Base-by-base conservation (phyloP, 2,113 vertebrate species). In the Cranoglanis bouderius region DNA sequence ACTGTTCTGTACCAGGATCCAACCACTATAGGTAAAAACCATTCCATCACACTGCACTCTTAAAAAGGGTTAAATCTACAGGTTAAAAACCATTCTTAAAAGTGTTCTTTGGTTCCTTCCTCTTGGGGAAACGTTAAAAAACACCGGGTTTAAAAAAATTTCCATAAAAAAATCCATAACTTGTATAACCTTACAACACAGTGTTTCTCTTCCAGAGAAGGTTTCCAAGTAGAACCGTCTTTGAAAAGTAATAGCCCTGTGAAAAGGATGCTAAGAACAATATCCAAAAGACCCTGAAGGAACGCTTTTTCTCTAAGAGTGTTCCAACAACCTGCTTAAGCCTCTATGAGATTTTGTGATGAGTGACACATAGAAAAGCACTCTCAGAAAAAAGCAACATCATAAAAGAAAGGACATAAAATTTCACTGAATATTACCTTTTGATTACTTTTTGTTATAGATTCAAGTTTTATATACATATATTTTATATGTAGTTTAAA, bases 1-100 rank as follows among this genome's bases (percentile, higher is more conserved):
- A 94, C 95, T 1, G 57, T 95, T 63, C 88, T 94, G 9, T 95
- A 95, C 88, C 91, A 93, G 29, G 90, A 94, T n/a, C 89, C 91
- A 26, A 80, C 91, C 12, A 91, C 92, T 40, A 89, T 59, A 89
- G 92, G 92, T 93, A 51, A 77, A 38, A 83, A 80, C 21, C 2
- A 43, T 21, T 29, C 29, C 63, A 40, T 29, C 82, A 81, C 57
- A 72, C 26, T 51, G 26, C 29, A n/a, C 14, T 51, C 46, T 80
- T 51, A 8, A 35, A 24, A 59, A 26, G 9, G 9, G 1, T n/a
- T 75, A 75, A 75, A 43, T 74, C 8, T 74, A 40, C 4, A 43
- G 72, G 4, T 43, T 0, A 72, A 72, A 72, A 72, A 75, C 1
- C 38, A 24, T 43, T 75, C 38, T 13, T 75, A 38, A 75, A 75